Evolutionary conservation across 2,113 vertebrate genomes (phyloP).

Genomic region (Pardalotus punctatus): DNA sequence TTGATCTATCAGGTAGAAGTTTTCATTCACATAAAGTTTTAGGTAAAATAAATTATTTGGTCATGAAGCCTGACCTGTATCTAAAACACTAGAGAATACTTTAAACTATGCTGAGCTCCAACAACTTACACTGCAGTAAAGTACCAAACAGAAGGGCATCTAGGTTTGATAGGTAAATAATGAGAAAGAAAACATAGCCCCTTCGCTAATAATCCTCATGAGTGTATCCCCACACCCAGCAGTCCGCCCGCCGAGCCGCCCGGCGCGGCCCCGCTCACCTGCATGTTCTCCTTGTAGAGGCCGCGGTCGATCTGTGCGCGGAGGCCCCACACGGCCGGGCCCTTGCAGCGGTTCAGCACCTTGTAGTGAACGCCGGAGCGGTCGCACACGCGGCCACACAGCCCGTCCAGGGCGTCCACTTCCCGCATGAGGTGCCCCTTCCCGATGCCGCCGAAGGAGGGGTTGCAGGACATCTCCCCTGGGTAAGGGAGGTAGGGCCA

Average conservation of each 20-base stretch:
- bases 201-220: fast-evolving
- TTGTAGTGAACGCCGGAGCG: constrained; percentile 91
- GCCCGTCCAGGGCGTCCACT: constrained; percentile 90
- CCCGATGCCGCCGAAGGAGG: constrained; percentile 92
- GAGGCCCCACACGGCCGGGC: constrained; percentile 94
- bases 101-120: not conserved
- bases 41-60: not conserved
- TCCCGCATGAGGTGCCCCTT: constrained; percentile 93
- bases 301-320: constrained; percentile 91
- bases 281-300: constrained; percentile 85
- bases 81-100: not conserved
- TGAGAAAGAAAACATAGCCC: fast-evolving
- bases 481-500: not conserved
- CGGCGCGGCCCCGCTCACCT: constrained; percentile 72
- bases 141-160: not conserved
- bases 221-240: fast-evolving
- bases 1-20: not conserved
- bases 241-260: not conserved
- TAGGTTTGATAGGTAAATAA: not conserved
- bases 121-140: not conserved
- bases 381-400: constrained; percentile 90
- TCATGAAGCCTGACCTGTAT: not conserved
- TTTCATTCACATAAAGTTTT: not conserved
- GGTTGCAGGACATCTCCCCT: constrained; percentile 96
- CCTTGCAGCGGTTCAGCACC: constrained; percentile 90